Base-by-base conservation (phyloP, 1,140 invertebrate species). In the Lepidurus packardi region DNA sequence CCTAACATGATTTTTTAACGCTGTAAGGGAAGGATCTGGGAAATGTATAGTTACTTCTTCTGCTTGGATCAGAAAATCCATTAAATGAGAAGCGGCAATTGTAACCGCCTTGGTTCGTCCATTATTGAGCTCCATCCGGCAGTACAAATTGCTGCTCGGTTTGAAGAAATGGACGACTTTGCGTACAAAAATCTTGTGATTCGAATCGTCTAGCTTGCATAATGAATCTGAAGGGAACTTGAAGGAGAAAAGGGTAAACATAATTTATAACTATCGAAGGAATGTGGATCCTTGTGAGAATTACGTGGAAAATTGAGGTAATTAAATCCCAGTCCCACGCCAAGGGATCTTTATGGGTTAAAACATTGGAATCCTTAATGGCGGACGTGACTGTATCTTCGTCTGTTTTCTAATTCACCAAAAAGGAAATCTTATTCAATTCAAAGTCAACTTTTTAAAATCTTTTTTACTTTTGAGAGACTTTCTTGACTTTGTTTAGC, bases 301-400 rank as follows among this genome's bases (percentile, higher is more conserved):
- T 34, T 82, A 93, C 92, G 88, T 91, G 93, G 6, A 95, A 85
- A 82, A 95, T 89, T 45, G 91, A 89, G 79, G 88, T 87, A 80
- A 96, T 91, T 24, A 93, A 87, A 81, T 92, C 90, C 94, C 94
- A 96, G 83, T 96, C 91, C 94, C 94, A 96, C 8, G 87, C 86
- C 44, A 88, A 88, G 10, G 90, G 88, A 83, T 92, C 90, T 78
- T 92, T 91, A 80, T 89, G 90, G 24, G 88, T 87, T 77, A 94
- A 85, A 1, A 95, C 93, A 42, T 90, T 88, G 0, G 92, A 92
- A 77, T 93, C 91, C 82, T 89, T 89, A 1, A 95, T 88, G 74
- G 88, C 88, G 73, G 86, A 85, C 53, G 81, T 82, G 74, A 47
- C 13, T 47, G 76, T 42, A 13, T 42, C n/a, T 21, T 65, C 53